These are phyloP conservation scores for Volucella zonaria DNA, from an alignment of 2,888 invertebrate species.

Conservation along the genomic window DNA sequence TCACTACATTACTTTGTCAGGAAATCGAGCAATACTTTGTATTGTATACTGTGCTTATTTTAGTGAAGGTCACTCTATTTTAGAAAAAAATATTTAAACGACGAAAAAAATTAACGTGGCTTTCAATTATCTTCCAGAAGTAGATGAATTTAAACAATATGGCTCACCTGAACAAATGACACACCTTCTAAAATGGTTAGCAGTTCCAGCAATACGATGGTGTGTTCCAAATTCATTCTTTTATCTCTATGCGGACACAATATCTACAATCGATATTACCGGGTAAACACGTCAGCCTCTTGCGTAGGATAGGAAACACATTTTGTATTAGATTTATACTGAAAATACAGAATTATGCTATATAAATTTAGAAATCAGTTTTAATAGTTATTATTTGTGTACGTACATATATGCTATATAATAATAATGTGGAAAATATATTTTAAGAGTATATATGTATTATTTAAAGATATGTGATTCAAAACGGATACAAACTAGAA, in stretches of 20 bases:
- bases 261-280: neutral
- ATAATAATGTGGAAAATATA: no score
- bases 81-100: constrained; percentile 22
- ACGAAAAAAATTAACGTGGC: constrained; percentile 41
- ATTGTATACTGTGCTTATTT: constrained; percentile 39
- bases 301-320: neutral
- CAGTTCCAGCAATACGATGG: constrained; percentile 68
- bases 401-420: no score
- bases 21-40: constrained; percentile 24
- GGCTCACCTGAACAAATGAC: constrained; percentile 71
- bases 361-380: neutral
- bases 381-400: no score
- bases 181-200: constrained; percentile 65
- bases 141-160: constrained; percentile 33
- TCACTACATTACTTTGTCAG: constrained; percentile 52
- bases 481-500: no score
- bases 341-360: neutral
- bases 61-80: constrained; percentile 44
- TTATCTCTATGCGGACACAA: constrained; percentile 10
- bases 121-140: constrained; percentile 37
- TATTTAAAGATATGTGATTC: no score
- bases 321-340: constrained; percentile 1
- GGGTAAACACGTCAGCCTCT: neutral
- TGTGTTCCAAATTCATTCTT: constrained; percentile 72
- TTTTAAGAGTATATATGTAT: no score